phyloP scores from a whole-genome alignment of 2,888 invertebrate genomes.

The Archaeoteleia sp. region DNA sequence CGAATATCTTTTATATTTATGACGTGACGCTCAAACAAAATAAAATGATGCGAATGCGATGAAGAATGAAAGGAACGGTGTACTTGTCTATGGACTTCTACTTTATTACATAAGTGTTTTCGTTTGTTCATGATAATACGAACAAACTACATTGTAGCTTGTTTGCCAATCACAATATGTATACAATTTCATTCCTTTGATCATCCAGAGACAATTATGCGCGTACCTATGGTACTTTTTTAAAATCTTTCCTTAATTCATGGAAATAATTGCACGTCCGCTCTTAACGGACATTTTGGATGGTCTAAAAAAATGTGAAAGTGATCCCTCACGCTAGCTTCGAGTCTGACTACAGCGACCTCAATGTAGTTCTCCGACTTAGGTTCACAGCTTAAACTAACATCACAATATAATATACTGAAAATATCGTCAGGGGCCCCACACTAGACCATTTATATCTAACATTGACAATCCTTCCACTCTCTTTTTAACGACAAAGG shows the following conservation, averaged over 20 bases:
- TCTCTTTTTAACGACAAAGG: constrained; percentile 40
- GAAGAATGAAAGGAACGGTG: constrained; percentile 31
- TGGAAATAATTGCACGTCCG: constrained; percentile 60
- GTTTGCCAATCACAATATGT: constrained; percentile 72
- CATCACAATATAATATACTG: constrained; percentile 74
- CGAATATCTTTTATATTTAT: too few species aligned
- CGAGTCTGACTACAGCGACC: constrained; percentile 71
- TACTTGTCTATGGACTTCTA: constrained; percentile 71
- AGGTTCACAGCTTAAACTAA: constrained; percentile 73
- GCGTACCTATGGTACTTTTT: constrained; percentile 58
- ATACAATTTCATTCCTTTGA: constrained; percentile 61
- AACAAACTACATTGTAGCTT: constrained; percentile 75
- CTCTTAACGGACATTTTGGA: constrained; percentile 58
- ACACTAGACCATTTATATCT: constrained; percentile 55
- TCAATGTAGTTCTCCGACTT: constrained; percentile 69
- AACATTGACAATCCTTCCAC: constrained; percentile 33
- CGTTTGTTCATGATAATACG: constrained; percentile 72
- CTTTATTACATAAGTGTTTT: constrained; percentile 74
- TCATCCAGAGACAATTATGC: constrained; percentile 68
- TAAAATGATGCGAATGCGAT: too few species aligned
- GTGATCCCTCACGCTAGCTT: constrained; percentile 67
- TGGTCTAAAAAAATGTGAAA: constrained; percentile 69
- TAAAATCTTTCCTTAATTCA: constrained; percentile 57
- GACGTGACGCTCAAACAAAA: too few species aligned
- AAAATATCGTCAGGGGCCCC: constrained; percentile 61